A percentile compares a stretch with the other conserved stretches of the same genome.
Conservation (phyloP, 1,140 invertebrate genomes). For the Monochamus saltuarius region DNA sequence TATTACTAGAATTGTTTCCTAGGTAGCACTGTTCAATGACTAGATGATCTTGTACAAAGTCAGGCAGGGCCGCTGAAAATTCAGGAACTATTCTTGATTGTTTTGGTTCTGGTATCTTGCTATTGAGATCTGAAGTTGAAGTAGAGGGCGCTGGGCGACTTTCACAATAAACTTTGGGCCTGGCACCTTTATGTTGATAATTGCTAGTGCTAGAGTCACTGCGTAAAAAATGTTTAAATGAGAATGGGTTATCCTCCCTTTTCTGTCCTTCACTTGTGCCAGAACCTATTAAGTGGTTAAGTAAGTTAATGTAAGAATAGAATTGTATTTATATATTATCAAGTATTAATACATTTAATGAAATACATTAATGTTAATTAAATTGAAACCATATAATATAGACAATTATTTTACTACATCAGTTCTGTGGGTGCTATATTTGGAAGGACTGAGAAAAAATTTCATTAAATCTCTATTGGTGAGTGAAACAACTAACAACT, state of each 20-base stretch:
- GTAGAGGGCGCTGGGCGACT: slow-evolving; percentile 36
- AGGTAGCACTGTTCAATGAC: slow-evolving; percentile 62
- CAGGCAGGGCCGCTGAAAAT: slow-evolving; percentile 57
- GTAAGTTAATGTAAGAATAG: no score
- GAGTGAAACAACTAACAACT: no score
- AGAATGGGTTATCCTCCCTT: slow-evolving; percentile 74
- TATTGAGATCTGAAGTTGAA: slow-evolving; percentile 33
- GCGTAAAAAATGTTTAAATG: slow-evolving; percentile 78
- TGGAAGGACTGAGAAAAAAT: no score
- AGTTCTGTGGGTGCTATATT: no score
- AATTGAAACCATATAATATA: no score
- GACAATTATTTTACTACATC: no score
- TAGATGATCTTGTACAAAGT: slow-evolving; percentile 69
- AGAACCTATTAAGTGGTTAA: neutral
- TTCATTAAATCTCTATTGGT: no score
- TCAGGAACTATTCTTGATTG: slow-evolving; percentile 40
- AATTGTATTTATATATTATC: no score
- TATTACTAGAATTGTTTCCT: slow-evolving; percentile 44
- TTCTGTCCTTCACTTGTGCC: slow-evolving; percentile 44
- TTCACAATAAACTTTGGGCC: slow-evolving; percentile 58
- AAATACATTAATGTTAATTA: no score
- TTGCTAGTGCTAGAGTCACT: slow-evolving; percentile 51
- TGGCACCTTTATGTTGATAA: slow-evolving; percentile 57
- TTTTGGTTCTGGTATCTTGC: slow-evolving; percentile 28
- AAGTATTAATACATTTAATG: no score